phyloP scores from a whole-genome alignment of 1,140 invertebrate species.

The Caenorhabditis brenneri region DNA sequence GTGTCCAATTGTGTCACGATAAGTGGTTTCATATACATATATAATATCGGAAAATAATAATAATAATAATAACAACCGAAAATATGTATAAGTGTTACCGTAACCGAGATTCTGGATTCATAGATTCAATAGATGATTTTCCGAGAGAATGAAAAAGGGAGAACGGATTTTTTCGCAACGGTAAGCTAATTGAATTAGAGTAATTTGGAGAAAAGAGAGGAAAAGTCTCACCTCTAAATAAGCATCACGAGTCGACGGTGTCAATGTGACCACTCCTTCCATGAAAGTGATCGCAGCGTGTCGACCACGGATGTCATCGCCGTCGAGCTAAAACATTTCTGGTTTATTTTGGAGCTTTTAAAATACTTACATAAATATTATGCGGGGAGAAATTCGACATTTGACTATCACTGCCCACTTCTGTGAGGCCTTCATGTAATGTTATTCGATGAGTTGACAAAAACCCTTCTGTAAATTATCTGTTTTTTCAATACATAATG shows the following conservation, averaged over 20 bases:
- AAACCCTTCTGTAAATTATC: constrained; percentile 1
- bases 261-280: constrained; percentile 61
- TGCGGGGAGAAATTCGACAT: constrained; percentile 43
- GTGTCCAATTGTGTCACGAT: constrained; percentile 22
- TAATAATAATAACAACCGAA: neutral
- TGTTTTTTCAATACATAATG: too few species aligned
- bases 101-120: neutral
- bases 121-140: neutral
- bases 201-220: neutral
- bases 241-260: constrained; percentile 54
- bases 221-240: constrained; percentile 53
- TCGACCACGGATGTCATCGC: constrained; percentile 43
- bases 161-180: neutral
- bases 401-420: constrained; percentile 45
- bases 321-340: constrained; percentile 46
- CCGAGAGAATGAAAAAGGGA: neutral
- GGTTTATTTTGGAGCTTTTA: neutral
- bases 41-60: too few species aligned
- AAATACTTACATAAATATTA: constrained; percentile 47
- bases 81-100: constrained; percentile 19
- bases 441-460: constrained; percentile 22
- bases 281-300: constrained; percentile 60
- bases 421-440: constrained; percentile 38
- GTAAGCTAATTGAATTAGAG: neutral
- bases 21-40: constrained; percentile 17